A percentile compares a stretch with the other conserved stretches of the same genome.
phyloP scores from a whole-genome alignment of 2,888 invertebrate species.

The Eristalinus aeneus region DNA sequence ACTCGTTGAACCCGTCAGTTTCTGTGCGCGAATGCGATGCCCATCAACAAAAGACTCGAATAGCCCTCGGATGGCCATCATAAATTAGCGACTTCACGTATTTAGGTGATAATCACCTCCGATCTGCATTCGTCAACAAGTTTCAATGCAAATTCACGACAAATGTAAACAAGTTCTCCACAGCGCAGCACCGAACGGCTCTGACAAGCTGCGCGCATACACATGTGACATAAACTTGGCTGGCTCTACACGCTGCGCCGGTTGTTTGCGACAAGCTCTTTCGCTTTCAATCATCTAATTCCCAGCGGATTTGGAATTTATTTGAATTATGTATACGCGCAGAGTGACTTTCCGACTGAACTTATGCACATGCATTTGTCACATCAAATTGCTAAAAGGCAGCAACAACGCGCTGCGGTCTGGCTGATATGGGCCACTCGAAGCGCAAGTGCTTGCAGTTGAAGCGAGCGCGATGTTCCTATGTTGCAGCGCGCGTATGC shows the following conservation, averaged over 20 bases:
- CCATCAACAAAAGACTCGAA: constrained; percentile 42
- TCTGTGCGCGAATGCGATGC: constrained; percentile 37
- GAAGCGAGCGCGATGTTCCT: background rate
- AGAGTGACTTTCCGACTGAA: constrained; percentile 15
- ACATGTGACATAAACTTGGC: background rate
- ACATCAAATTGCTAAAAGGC: constrained; percentile 27
- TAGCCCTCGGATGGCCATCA: constrained; percentile 47
- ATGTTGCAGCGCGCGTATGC: constrained; percentile 33
- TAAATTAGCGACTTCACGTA: constrained; percentile 54
- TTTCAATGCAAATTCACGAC: constrained; percentile 52
- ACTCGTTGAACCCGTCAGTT: constrained; percentile 51
- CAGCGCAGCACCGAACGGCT: constrained; percentile 22
- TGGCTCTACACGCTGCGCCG: constrained; percentile 5
- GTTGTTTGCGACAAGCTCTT: constrained; percentile 28
- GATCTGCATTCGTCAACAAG: constrained; percentile 37
- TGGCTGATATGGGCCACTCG: constrained; percentile 29
- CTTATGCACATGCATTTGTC: constrained; percentile 43
- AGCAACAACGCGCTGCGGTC: background rate
- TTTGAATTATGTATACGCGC: constrained; percentile 51
- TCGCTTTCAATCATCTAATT: constrained; percentile 68
- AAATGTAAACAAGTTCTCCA: constrained; percentile 62
- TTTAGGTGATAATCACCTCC: constrained; percentile 55
- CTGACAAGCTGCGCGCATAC: background rate
- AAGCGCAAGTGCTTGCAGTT: background rate
- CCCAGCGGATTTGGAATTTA: constrained; percentile 47